These are phyloP conservation scores for Macaca nemestrina DNA, from an alignment of 2,113 vertebrate genomes.

Conservation along the genomic window DNA sequence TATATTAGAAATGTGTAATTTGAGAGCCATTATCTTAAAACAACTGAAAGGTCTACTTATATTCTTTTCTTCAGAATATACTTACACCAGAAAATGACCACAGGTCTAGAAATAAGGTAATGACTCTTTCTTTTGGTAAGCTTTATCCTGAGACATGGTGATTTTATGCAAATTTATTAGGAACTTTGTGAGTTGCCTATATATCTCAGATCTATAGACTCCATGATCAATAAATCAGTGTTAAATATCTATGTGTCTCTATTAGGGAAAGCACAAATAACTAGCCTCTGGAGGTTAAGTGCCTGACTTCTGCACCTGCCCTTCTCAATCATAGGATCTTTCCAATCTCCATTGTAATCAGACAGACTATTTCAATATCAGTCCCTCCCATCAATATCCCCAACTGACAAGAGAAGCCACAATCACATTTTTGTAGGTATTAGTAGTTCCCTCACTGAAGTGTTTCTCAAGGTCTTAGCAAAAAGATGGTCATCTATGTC, in stretches of 20 bases:
- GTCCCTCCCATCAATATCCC: neutral
- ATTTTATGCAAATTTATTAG: neutral
- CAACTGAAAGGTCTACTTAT: neutral
- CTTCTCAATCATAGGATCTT: neutral
- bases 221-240: neutral
- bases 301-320: neutral
- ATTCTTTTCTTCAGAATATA: neutral
- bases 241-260: neutral
- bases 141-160: neutral
- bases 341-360: neutral
- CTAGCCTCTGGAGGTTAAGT: neutral
- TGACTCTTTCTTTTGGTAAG: neutral
- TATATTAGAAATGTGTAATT: neutral
- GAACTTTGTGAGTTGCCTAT: neutral
- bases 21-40: neutral
- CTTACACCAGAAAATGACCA: neutral
- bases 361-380: neutral
- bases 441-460: neutral
- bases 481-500: neutral
- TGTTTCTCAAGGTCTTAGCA: neutral
- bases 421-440: neutral
- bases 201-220: constrained; percentile 3
- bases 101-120: neutral
- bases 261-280: neutral
- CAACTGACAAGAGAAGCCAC: neutral